phyloP scores from a whole-genome alignment of 2,888 invertebrate species.

The Nomada goodeniana region DNA sequence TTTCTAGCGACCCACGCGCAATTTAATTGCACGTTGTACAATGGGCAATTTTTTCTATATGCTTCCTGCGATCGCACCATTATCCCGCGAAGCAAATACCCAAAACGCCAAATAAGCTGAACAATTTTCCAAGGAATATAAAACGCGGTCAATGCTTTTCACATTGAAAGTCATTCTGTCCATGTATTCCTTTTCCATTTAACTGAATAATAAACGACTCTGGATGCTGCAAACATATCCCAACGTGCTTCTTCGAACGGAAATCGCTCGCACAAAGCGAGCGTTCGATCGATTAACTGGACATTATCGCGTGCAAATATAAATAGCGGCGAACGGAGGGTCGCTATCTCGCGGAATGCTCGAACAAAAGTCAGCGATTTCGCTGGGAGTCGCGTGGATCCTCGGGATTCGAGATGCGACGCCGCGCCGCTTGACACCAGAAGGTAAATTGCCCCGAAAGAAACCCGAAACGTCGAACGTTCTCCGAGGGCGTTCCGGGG shows the following conservation, averaged over 20 bases:
- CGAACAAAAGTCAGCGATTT: constrained; percentile 62
- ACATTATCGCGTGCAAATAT: constrained; percentile 64
- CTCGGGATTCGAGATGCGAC: background rate
- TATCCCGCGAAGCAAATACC: background rate
- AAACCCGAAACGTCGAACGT: background rate
- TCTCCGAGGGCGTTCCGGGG: background rate
- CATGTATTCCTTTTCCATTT: no score
- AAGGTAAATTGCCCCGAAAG: background rate
- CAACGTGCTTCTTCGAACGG: background rate
- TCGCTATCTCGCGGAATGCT: constrained; percentile 40
- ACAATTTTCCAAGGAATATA: background rate
- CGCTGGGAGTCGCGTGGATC: constrained; percentile 12
- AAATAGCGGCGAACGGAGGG: constrained; percentile 59
- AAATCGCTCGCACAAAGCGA: constrained; percentile 39
- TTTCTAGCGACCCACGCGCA: background rate
- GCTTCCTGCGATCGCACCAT: background rate
- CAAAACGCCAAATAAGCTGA: background rate
- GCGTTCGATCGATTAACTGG: constrained; percentile 61
- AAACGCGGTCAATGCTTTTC: background rate
- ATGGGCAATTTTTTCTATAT: constrained; percentile 10
- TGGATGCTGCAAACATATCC: no score
- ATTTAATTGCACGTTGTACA: constrained; percentile 40
- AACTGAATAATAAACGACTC: no score
- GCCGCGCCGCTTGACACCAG: background rate
- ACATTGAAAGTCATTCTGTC: background rate